Conservation (phyloP, 1,140 invertebrate genomes). For the Grapholita molesta region DNA sequence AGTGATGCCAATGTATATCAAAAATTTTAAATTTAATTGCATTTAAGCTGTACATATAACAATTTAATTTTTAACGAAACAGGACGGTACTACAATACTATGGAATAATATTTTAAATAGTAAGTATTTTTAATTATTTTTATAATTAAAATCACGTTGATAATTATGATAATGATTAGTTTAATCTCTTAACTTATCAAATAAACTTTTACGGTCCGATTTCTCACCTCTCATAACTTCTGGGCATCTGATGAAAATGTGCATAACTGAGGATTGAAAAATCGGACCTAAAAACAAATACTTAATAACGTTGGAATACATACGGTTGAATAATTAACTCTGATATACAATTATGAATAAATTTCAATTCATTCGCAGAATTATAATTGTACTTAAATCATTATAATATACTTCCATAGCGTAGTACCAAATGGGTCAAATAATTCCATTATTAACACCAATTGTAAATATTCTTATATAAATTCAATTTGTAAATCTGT, state of each 20-base stretch:
- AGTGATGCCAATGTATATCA: slow-evolving; percentile 20
- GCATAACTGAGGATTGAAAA: too few species aligned
- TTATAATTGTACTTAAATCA: neutral
- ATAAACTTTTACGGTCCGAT: neutral
- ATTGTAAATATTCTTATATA: slow-evolving; percentile 3
- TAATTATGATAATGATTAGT: neutral
- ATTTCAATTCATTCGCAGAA: neutral
- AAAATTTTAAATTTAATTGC: slow-evolving; percentile 3
- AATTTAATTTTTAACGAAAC: neutral
- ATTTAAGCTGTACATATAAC: slow-evolving; percentile 2
- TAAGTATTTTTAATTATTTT: neutral
- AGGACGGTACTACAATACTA: neutral
- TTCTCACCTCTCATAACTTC: too few species aligned
- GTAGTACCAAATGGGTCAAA: neutral
- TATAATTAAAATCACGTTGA: neutral
- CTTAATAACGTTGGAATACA: neutral
- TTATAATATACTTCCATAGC: neutral
- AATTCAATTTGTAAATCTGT: neutral
- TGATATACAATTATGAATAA: neutral
- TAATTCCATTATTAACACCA: neutral
- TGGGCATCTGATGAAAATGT: too few species aligned
- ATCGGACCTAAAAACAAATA: too few species aligned
- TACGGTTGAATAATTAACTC: neutral
- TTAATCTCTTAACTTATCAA: neutral
- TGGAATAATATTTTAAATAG: neutral